These are phyloP conservation scores for Lydus trimaculatus DNA, from an alignment of 2,888 invertebrate species.

Conservation along the genomic window DNA sequence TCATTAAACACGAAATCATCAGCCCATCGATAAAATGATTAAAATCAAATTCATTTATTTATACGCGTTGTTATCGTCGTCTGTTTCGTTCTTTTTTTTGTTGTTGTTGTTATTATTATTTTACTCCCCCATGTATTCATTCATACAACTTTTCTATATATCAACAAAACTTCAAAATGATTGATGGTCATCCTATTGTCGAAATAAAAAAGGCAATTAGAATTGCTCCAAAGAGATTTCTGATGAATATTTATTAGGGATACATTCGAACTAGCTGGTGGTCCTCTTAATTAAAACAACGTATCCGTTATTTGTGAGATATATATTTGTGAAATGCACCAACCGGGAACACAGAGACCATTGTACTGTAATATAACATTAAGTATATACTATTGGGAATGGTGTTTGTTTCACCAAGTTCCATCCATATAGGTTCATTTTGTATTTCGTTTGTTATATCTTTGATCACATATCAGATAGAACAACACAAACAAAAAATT, in stretches of 20 bases:
- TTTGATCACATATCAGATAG: no score
- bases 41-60: conserved; percentile 2
- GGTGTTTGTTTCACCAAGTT: background rate
- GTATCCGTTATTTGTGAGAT: conserved; percentile 19
- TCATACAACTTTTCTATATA: background rate
- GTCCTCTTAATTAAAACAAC: conserved; percentile 31
- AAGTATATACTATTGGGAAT: background rate
- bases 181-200: conserved; percentile 4
- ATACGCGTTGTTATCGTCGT: background rate
- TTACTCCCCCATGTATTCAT: background rate
- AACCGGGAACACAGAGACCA: background rate
- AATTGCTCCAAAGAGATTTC: background rate
- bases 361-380: background rate
- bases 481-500: no score
- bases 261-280: background rate
- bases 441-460: no score
- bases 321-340: conserved; percentile 10
- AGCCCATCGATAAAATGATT: background rate
- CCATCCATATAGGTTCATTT: background rate
- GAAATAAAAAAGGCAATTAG: conserved; percentile 5
- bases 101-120: background rate
- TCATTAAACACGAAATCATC: background rate
- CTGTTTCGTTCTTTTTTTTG: background rate
- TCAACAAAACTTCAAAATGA: background rate
- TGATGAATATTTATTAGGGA: conserved; percentile 9